These are phyloP conservation scores for Macaca fascicularis DNA, from an alignment of 2,113 vertebrate species.

Conservation along the genomic window DNA sequence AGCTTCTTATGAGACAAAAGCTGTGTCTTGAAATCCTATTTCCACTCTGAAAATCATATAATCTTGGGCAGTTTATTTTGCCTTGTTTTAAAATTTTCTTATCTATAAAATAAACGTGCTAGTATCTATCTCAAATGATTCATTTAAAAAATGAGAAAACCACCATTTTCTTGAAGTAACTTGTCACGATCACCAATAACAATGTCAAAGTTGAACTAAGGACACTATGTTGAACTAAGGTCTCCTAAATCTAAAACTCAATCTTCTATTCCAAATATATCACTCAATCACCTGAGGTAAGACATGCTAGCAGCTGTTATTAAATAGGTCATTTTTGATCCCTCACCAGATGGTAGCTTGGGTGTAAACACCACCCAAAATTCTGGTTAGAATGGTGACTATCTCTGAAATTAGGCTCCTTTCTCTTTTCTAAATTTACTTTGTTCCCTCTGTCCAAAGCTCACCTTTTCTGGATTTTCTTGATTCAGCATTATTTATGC, in stretches of 20 bases:
- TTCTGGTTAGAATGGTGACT: not conserved
- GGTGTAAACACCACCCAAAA: not conserved
- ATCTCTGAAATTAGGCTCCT: not conserved
- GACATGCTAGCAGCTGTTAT: not conserved
- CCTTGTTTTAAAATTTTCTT: not conserved
- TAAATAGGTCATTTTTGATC: not conserved
- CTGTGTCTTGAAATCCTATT: not conserved
- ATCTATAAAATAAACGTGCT: not conserved
- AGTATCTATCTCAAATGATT: not conserved
- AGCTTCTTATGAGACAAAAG: not conserved
- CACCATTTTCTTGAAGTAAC: slow-evolving; percentile 8
- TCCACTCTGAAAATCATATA: not conserved
- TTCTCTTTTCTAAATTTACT: slow-evolving; percentile 12
- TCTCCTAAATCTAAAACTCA: not conserved
- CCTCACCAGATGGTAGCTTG: not conserved
- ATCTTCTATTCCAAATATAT: not conserved
- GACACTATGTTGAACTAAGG: not conserved
- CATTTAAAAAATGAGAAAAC: slow-evolving; percentile 40
- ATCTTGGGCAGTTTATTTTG: not conserved
- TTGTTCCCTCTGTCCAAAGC: not conserved
- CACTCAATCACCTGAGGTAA: not conserved
- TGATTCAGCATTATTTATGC: not conserved
- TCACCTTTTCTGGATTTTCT: not conserved
- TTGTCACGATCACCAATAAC: slow-evolving; percentile 23
- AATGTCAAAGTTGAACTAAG: not conserved